Conservation (phyloP, 2,888 invertebrate species). For the Conus canariensis region DNA sequence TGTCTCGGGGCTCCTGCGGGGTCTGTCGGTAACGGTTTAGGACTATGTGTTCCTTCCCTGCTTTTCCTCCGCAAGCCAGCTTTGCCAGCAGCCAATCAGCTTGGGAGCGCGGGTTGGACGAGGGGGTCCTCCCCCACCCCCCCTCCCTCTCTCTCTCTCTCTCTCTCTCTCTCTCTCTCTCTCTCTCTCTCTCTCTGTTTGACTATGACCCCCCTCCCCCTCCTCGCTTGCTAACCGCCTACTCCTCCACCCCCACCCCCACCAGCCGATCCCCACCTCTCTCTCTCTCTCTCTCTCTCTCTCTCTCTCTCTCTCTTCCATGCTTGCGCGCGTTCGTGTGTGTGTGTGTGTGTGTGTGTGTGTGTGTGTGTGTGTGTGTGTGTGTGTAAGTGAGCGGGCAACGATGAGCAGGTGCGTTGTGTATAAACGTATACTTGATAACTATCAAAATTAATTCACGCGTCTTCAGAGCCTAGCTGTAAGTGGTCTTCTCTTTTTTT, state of each 20-base stretch:
- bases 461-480: too few species aligned
- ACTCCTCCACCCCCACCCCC: too few species aligned
- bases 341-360: conserved; percentile 1
- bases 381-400: not conserved
- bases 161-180: not conserved
- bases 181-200: not conserved
- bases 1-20: too few species aligned
- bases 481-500: too few species aligned
- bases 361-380: conserved; percentile 13
- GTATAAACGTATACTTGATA: not conserved
- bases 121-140: not conserved
- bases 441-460: too few species aligned
- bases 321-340: not conserved
- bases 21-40: not conserved
- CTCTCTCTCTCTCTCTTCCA: not conserved
- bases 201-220: not conserved
- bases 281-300: conserved; percentile 22
- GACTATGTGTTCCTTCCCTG: not conserved
- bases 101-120: too few species aligned
- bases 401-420: not conserved
- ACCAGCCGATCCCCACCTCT: not conserved
- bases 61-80: too few species aligned
- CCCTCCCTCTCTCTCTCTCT: not conserved
- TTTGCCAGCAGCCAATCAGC: too few species aligned
- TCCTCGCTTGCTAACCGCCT: too few species aligned